phyloP scores from a whole-genome alignment of 1,140 invertebrate species.

The Drosophila sproati region DNA sequence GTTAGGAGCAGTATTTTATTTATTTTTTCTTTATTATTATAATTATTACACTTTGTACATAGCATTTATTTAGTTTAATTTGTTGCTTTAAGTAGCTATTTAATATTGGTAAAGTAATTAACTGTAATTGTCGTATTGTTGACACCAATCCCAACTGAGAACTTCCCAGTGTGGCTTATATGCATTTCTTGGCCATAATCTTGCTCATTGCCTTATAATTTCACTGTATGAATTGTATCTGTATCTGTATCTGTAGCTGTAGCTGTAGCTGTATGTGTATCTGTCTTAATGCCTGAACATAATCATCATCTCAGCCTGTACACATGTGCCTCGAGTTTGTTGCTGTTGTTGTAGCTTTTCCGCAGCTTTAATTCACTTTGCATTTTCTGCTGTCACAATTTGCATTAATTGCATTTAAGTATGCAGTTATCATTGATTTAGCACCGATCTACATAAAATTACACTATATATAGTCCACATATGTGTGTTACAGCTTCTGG shows the following conservation, averaged over 20 bases:
- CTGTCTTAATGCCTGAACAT: constrained; percentile 69
- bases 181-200: constrained; percentile 56
- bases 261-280: constrained; percentile 26
- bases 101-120: constrained; percentile 67
- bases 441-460: constrained; percentile 62
- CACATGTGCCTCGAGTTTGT: constrained; percentile 41
- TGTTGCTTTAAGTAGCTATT: constrained; percentile 36
- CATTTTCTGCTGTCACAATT: constrained; percentile 79
- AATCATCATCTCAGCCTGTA: constrained; percentile 63
- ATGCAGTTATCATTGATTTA: constrained; percentile 83
- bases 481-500: constrained; percentile 47
- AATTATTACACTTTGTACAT: constrained; percentile 60
- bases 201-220: constrained; percentile 69
- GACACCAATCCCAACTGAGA: constrained; percentile 67
- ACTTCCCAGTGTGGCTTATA: constrained; percentile 55
- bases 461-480: constrained; percentile 64
- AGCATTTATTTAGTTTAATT: constrained; percentile 12
- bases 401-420: constrained; percentile 80
- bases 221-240: constrained; percentile 70
- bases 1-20: constrained; percentile 9
- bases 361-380: constrained; percentile 62
- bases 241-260: constrained; percentile 3
- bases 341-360: constrained; percentile 45
- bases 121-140: constrained; percentile 66
- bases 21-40: constrained; percentile 6